Conservation (phyloP, 1,140 invertebrate species). For the Ceratina calcarata region DNA sequence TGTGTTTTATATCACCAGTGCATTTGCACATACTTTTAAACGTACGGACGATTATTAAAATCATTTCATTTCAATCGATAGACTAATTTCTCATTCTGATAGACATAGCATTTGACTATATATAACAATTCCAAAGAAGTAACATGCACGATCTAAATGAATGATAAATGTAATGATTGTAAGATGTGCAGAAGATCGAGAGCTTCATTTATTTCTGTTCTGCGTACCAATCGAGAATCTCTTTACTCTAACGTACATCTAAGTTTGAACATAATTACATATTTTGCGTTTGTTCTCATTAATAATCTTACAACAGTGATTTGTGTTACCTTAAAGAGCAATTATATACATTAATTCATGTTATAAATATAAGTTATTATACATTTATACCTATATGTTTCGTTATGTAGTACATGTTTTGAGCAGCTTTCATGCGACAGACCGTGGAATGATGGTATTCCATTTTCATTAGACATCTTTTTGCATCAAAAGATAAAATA, state of each 20-base stretch:
- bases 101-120: background rate
- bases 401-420: constrained; percentile 63
- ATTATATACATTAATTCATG: constrained; percentile 71
- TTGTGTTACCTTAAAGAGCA: constrained; percentile 58
- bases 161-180: constrained; percentile 31
- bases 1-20: background rate
- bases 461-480: constrained; percentile 17
- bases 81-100: background rate
- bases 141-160: background rate
- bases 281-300: constrained; percentile 44
- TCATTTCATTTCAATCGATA: background rate
- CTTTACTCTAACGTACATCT: constrained; percentile 40
- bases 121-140: background rate
- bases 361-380: constrained; percentile 77
- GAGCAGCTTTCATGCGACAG: constrained; percentile 67
- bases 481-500: constrained; percentile 26
- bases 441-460: constrained; percentile 31
- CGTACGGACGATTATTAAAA: no score
- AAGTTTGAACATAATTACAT: constrained; percentile 60
- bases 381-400: constrained; percentile 62
- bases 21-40: no score
- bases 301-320: constrained; percentile 39
- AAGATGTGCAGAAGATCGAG: constrained; percentile 24
- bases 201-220: constrained; percentile 17
- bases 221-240: background rate